These are phyloP conservation scores for Luffia ferchaultella DNA, from an alignment of 2,888 invertebrate genomes.

Conservation along the genomic window DNA sequence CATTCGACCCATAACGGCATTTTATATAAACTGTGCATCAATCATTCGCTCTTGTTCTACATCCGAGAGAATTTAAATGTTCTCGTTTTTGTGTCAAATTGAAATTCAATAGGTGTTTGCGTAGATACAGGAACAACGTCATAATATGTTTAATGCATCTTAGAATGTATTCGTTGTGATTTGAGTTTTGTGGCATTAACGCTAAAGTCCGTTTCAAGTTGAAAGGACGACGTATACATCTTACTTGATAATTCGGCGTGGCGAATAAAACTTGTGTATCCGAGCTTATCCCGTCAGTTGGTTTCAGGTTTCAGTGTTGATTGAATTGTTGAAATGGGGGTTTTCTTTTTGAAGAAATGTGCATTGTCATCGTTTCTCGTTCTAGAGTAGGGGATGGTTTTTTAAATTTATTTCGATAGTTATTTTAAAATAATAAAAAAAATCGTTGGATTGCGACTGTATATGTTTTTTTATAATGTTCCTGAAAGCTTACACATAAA, in stretches of 20 bases:
- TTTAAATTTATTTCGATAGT: too few relatives aligned
- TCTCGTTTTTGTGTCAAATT: constrained; percentile 25
- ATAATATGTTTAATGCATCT: background rate
- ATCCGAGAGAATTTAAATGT: constrained; percentile 8
- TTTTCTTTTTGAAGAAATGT: constrained; percentile 39
- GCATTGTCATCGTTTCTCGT: constrained; percentile 19
- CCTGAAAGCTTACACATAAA: too few relatives aligned
- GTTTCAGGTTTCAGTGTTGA: constrained; percentile 12
- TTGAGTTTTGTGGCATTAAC: background rate
- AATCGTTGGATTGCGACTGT: too few relatives aligned
- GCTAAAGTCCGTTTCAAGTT: background rate
- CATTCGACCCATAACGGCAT: background rate
- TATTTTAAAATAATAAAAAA: too few relatives aligned
- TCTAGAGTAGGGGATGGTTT: too few relatives aligned
- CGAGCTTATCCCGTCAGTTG: background rate
- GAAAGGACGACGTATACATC: background rate
- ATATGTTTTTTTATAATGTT: too few relatives aligned
- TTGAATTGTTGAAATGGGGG: constrained; percentile 30
- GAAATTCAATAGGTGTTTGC: constrained; percentile 48
- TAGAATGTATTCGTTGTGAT: background rate
- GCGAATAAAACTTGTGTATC: background rate
- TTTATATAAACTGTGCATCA: background rate
- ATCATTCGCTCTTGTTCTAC: background rate
- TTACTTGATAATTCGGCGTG: background rate
- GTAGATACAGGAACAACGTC: constrained; percentile 22